These are phyloP conservation scores for Acomys russatus DNA, from an alignment of 2,797 vertebrate genomes.

Conservation along the genomic window DNA sequence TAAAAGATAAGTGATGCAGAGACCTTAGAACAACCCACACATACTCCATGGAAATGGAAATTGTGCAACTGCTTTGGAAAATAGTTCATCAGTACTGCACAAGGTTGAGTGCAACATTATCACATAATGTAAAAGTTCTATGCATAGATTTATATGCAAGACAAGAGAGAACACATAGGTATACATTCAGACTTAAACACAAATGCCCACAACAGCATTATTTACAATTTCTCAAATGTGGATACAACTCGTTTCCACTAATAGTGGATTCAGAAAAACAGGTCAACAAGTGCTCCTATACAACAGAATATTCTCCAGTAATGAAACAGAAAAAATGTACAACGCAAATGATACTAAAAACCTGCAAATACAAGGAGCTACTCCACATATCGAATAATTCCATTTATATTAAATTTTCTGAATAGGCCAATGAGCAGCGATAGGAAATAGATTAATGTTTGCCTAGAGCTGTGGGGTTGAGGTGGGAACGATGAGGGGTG, in stretches of 20 bases:
- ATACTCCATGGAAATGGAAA: background rate
- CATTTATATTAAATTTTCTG: background rate
- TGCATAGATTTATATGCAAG: background rate
- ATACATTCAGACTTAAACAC: background rate
- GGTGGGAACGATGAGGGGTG: background rate
- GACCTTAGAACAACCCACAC: background rate
- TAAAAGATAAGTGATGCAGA: background rate
- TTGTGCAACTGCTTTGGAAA: background rate
- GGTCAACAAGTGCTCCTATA: background rate
- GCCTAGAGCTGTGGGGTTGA: background rate
- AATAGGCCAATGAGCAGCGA: background rate
- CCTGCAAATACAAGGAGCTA: background rate
- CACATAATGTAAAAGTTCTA: background rate
- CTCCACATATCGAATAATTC: background rate
- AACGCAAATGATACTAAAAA: background rate
- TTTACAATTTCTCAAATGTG: background rate
- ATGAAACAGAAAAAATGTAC: background rate
- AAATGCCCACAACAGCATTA: background rate
- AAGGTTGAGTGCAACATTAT: background rate
- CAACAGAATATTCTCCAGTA: background rate
- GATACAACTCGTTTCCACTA: background rate
- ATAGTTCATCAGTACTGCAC: background rate
- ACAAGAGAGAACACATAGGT: background rate
- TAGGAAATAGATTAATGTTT: conserved; percentile 1
- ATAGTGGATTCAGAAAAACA: background rate